Evolutionary conservation across 2,888 invertebrate species (phyloP).

Genomic region (Rotaria socialis): DNA sequence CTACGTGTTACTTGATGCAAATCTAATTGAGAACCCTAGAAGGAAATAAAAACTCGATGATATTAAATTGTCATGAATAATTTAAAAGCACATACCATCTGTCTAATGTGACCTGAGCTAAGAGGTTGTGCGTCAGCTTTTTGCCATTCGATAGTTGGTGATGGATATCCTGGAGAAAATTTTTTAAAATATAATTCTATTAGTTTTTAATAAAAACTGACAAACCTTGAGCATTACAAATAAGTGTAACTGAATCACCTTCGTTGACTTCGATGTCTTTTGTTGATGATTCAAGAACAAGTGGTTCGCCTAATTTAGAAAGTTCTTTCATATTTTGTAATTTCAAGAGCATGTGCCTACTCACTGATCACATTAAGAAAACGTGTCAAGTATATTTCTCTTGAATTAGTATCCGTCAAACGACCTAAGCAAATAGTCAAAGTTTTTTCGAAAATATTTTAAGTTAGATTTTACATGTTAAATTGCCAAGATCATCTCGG

Average conservation of each 20-base stretch:
- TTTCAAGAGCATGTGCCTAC: not conserved
- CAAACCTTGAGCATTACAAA: conserved; percentile 36
- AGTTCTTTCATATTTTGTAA: not conserved
- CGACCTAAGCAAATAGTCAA: not conserved
- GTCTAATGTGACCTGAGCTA: not conserved
- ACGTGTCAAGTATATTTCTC: conserved; percentile 8
- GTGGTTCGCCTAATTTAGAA: not conserved
- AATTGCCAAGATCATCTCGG: conserved; percentile 39
- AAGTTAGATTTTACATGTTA: not conserved
- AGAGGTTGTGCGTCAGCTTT: conserved; percentile 32
- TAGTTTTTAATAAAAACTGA: not conserved
- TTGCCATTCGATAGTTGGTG: conserved; percentile 16
- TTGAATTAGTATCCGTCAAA: not conserved
- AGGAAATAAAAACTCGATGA: not conserved
- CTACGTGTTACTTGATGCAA: not conserved
- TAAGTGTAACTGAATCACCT: not conserved
- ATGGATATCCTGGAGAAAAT: conserved; percentile 14
- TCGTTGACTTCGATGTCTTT: conserved; percentile 36
- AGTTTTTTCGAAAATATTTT: not conserved
- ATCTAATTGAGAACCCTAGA: conserved; percentile 1
- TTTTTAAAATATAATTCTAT: not conserved
- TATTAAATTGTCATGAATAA: not conserved
- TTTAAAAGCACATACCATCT: not conserved
- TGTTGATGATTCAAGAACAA: conserved; percentile 38
- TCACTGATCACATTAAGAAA: conserved; percentile 26